Percentiles rank a stretch among this genome's conserved stretches.
These are phyloP conservation scores for Thymelicus sylvestris DNA, from an alignment of 2,888 invertebrate species.

Conservation along the genomic window DNA sequence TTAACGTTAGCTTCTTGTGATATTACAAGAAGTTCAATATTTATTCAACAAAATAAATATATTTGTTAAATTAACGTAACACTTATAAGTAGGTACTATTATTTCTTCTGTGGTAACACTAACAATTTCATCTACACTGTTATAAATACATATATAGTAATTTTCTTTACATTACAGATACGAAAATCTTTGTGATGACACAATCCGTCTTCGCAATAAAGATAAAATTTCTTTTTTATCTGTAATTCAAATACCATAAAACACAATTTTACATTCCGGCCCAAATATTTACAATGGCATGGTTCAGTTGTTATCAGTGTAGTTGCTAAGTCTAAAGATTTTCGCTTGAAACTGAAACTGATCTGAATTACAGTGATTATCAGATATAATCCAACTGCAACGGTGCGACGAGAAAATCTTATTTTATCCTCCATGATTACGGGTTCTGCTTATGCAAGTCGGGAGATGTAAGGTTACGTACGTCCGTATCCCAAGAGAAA, in stretches of 20 bases:
- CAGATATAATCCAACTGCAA: background rate
- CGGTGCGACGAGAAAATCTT: conserved; percentile 4
- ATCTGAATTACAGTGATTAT: background rate
- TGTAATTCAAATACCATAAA: background rate
- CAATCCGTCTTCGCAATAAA: background rate
- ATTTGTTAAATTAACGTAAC: too few relatives aligned
- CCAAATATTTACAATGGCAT: background rate
- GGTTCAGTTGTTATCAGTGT: too few relatives aligned
- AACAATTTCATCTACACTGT: too few relatives aligned
- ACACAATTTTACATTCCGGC: background rate
- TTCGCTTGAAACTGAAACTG: background rate
- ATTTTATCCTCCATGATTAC: background rate
- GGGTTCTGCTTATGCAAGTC: background rate
- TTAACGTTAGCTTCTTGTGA: too few relatives aligned
- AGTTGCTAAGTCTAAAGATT: background rate
- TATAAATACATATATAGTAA: background rate
- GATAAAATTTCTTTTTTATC: conserved; percentile 5
- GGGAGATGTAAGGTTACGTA: background rate
- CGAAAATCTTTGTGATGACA: background rate
- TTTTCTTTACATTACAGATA: background rate
- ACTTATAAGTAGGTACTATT: too few relatives aligned
- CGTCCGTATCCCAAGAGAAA: conserved; percentile 1
- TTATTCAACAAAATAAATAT: too few relatives aligned
- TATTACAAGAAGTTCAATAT: too few relatives aligned
- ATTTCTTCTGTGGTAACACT: too few relatives aligned